A percentile compares a stretch with the other conserved stretches of the same genome.
phyloP scores from a whole-genome alignment of 2,888 invertebrate genomes.

The Ferrisia virgata region DNA sequence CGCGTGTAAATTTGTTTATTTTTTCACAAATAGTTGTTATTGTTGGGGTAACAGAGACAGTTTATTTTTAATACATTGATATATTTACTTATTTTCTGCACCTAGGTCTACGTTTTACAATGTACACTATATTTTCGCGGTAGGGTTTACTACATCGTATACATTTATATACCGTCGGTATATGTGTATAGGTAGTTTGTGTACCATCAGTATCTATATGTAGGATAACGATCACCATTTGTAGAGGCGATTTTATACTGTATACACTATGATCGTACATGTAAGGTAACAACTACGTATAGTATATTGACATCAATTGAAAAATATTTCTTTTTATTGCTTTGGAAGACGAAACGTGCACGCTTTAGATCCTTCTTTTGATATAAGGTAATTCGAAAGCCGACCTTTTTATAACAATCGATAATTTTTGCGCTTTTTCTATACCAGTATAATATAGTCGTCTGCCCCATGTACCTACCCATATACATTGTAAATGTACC shows the following conservation, averaged over 20 bases:
- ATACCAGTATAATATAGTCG: neutral
- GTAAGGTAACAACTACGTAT: too few species aligned
- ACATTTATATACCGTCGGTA: neutral
- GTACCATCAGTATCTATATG: neutral
- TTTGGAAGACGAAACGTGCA: constrained; percentile 1
- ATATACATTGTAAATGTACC: too few species aligned
- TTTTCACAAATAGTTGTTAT: constrained; percentile 38
- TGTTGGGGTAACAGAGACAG: constrained; percentile 41
- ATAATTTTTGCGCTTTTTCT: constrained; percentile 15
- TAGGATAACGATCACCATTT: constrained; percentile 20
- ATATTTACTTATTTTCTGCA: constrained; percentile 29
- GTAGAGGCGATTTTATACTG: neutral
- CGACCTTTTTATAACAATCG: constrained; percentile 25
- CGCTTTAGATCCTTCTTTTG: constrained; percentile 25
- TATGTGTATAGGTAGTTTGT: neutral
- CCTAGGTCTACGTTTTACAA: too few species aligned
- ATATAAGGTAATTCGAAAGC: constrained; percentile 26
- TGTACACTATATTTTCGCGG: neutral
- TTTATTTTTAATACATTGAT: constrained; percentile 39
- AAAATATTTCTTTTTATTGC: constrained; percentile 21
- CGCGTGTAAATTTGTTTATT: constrained; percentile 46
- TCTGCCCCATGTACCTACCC: too few species aligned
- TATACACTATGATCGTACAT: too few species aligned
- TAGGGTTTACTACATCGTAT: neutral
- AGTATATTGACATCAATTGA: neutral